phyloP scores from a whole-genome alignment of 2,888 invertebrate genomes.

The Drosophila differens region DNA sequence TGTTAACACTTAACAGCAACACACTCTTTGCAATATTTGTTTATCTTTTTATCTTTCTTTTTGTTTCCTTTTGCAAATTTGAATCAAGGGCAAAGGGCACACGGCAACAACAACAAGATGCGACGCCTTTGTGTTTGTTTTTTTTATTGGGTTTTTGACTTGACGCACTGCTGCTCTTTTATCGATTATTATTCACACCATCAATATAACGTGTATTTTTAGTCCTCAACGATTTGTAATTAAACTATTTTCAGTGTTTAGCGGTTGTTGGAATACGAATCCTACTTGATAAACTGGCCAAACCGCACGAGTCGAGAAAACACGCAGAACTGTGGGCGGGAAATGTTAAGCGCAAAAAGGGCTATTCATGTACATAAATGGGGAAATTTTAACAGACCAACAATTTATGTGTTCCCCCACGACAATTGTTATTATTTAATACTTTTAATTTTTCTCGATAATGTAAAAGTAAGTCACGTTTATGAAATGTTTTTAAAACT shows the following conservation, averaged over 20 bases:
- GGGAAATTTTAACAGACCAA: slow-evolving; percentile 43
- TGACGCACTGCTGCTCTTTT: slow-evolving; percentile 39
- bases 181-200: slow-evolving; percentile 70
- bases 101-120: slow-evolving; percentile 20
- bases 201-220: slow-evolving; percentile 13
- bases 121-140: slow-evolving; percentile 8
- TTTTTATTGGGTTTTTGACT: slow-evolving; percentile 1
- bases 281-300: slow-evolving; percentile 16
- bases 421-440: not conserved
- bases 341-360: slow-evolving; percentile 40
- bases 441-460: no score
- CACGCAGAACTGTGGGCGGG: slow-evolving; percentile 64
- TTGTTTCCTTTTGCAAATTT: slow-evolving; percentile 28
- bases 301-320: slow-evolving; percentile 58
- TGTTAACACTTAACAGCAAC: slow-evolving; percentile 4
- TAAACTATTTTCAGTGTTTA: slow-evolving; percentile 36
- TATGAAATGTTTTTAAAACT: not conserved
- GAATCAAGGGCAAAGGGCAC: slow-evolving; percentile 49
- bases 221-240: slow-evolving; percentile 22
- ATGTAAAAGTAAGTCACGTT: not conserved
- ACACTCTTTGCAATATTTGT: slow-evolving; percentile 1
- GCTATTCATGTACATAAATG: slow-evolving; percentile 26
- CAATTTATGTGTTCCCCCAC: not conserved
- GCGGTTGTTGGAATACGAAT: slow-evolving; percentile 23
- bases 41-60: slow-evolving; percentile 8